These are phyloP conservation scores for Ophiodon elongatus DNA, from an alignment of 2,113 vertebrate genomes.

Conservation along the genomic window DNA sequence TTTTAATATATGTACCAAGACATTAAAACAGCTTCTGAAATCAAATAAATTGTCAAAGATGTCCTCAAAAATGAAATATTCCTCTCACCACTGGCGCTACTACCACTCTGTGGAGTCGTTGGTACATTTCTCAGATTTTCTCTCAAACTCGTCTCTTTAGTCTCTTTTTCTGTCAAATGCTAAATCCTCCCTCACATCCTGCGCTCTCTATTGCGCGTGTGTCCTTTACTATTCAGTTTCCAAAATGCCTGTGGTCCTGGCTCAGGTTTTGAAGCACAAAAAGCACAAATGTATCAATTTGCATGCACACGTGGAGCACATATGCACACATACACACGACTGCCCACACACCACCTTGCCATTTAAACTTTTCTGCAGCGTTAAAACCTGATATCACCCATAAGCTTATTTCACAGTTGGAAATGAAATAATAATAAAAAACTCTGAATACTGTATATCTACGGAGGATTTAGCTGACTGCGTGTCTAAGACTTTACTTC, in stretches of 20 bases:
- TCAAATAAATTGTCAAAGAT: background rate
- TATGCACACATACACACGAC: slow-evolving; percentile 7
- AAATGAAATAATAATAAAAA: slow-evolving; percentile 25
- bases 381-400: slow-evolving; percentile 47
- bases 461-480: slow-evolving; percentile 32
- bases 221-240: slow-evolving; percentile 31
- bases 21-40: slow-evolving; percentile 22
- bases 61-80: background rate
- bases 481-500: slow-evolving; percentile 24
- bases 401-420: slow-evolving; percentile 35
- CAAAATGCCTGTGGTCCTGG: slow-evolving; percentile 34
- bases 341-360: slow-evolving; percentile 7
- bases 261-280: slow-evolving; percentile 20
- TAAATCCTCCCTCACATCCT: slow-evolving; percentile 34
- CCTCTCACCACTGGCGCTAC: background rate
- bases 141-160: slow-evolving; percentile 5
- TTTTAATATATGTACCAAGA: background rate
- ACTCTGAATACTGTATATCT: slow-evolving; percentile 21
- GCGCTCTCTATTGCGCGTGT: slow-evolving; percentile 12
- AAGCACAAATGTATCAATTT: slow-evolving; percentile 21
- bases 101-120: background rate
- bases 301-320: slow-evolving; percentile 13
- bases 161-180: slow-evolving; percentile 17
- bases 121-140: slow-evolving; percentile 8
- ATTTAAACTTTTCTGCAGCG: slow-evolving; percentile 29